Evolutionary conservation across 2,888 invertebrate genomes (phyloP).

Genomic region (Andrena trimmerana): DNA sequence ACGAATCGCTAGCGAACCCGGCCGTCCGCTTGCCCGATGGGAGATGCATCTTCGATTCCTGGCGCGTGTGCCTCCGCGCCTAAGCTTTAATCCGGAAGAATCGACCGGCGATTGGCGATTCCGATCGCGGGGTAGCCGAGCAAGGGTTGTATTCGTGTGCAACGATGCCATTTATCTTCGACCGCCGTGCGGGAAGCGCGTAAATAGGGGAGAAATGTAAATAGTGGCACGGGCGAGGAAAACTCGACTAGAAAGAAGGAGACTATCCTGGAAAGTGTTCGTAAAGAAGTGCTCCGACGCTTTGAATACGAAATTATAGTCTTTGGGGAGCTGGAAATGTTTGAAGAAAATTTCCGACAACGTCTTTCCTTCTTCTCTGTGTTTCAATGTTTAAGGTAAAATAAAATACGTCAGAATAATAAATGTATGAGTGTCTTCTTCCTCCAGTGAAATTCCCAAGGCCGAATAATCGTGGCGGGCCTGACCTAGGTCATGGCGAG

Average conservation of each 20-base stretch:
- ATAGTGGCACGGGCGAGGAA: slow-evolving; percentile 37
- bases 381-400: too few relatives aligned
- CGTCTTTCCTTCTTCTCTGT: too few relatives aligned
- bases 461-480: slow-evolving; percentile 35
- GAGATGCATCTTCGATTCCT: slow-evolving; percentile 35
- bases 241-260: neutral
- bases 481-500: slow-evolving; percentile 52
- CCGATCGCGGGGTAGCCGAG: slow-evolving; percentile 10
- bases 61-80: neutral
- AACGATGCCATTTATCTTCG: slow-evolving; percentile 38
- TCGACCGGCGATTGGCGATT: slow-evolving; percentile 28
- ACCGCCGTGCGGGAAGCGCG: slow-evolving; percentile 5
- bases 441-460: slow-evolving; percentile 45
- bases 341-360: too few relatives aligned
- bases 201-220: slow-evolving; percentile 42
- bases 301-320: too few relatives aligned
- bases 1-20: slow-evolving; percentile 40
- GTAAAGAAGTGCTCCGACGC: too few relatives aligned
- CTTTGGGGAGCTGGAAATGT: too few relatives aligned
- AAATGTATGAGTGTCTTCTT: slow-evolving; percentile 9
- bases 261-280: neutral
- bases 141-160: slow-evolving; percentile 17
- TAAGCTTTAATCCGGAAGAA: slow-evolving; percentile 34
- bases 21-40: slow-evolving; percentile 3
- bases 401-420: neutral